Base-by-base conservation (phyloP, 2,797 vertebrate genomes). In the Takifugu rubripes region DNA sequence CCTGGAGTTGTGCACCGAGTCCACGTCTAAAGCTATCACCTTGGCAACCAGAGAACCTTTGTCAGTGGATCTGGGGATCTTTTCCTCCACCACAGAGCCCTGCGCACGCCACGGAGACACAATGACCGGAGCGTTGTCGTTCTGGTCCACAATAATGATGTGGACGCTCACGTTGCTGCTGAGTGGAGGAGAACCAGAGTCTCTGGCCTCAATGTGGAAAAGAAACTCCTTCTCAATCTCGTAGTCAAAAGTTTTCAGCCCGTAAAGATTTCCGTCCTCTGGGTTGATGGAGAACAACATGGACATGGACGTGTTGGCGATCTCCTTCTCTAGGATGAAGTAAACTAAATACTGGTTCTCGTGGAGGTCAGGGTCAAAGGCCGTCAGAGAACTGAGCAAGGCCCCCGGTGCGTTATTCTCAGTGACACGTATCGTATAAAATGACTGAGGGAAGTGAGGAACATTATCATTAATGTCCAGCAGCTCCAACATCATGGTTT, bases 381-480 rank as follows among this genome's bases (percentile, higher is more conserved):
- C 88, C 50, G 67, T 77, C 17, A 89, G 70, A 0, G 68, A 87
- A 48, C 72, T 77, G 31, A 89, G 68, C 74, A 86, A 53, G 45
- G 83, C 82, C 1, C 87, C 87, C 1, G 88, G 88, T 25, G 81
- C 84, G 6, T 89, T 89, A 68, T 89, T 89, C 72, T 89, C 88
- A 54, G 56, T 60, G 0, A 93, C 67, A 0, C 55, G 82, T 66
- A 91, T 68, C 0, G 75, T 88, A 54, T 90, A 92, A 46, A 87
- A 33, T 0, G 79, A 64, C 70, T 90, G 81, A 0, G 61, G 61
- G 70, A 92, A 92, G 27, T 74, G 58, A 1, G 93, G 90, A 0
- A 88, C 57, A 2, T 93, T 93, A 69, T 93, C 91, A 29, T 93
- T 92, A 40, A 93, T 78, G 5, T 92, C 90, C 1, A 85, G 62